phyloP scores from a whole-genome alignment of 2,797 vertebrate genomes.

The Sparus aurata region DNA sequence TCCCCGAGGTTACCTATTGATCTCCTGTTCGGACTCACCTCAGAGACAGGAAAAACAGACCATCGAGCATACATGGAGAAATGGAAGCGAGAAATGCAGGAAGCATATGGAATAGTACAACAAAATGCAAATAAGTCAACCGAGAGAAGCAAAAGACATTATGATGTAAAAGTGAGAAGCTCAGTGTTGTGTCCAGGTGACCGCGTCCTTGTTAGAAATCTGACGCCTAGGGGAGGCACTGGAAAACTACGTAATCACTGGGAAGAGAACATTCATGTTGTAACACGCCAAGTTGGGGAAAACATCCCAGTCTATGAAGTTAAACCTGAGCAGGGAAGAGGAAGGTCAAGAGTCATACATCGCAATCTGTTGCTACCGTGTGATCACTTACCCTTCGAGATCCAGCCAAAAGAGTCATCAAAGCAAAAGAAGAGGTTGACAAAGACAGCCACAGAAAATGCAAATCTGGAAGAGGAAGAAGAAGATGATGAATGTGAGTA shows the following conservation, averaged over 20 bases:
- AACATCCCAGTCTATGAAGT: background rate
- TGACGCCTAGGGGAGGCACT: background rate
- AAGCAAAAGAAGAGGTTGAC: background rate
- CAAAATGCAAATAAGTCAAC: slow-evolving; percentile 2
- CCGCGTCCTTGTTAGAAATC: background rate
- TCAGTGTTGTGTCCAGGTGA: background rate
- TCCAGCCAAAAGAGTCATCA: background rate
- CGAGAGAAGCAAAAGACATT: background rate
- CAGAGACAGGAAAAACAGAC: background rate
- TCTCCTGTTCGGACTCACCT: slow-evolving; percentile 13
- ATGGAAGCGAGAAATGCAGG: slow-evolving; percentile 11
- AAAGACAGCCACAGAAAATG: background rate
- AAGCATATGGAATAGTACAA: slow-evolving; percentile 7
- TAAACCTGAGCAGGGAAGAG: background rate
- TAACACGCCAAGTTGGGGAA: background rate
- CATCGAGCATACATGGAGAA: background rate
- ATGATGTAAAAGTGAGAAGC: background rate
- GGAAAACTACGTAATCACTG: background rate
- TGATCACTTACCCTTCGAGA: background rate
- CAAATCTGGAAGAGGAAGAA: background rate
- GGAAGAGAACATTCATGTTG: background rate
- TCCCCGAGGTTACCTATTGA: slow-evolving; percentile 21
- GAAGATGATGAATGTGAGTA: background rate
- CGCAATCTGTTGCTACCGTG: background rate
- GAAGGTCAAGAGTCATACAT: background rate